These are phyloP conservation scores for Eupithecia subumbrata DNA, from an alignment of 2,888 invertebrate species.

Conservation along the genomic window DNA sequence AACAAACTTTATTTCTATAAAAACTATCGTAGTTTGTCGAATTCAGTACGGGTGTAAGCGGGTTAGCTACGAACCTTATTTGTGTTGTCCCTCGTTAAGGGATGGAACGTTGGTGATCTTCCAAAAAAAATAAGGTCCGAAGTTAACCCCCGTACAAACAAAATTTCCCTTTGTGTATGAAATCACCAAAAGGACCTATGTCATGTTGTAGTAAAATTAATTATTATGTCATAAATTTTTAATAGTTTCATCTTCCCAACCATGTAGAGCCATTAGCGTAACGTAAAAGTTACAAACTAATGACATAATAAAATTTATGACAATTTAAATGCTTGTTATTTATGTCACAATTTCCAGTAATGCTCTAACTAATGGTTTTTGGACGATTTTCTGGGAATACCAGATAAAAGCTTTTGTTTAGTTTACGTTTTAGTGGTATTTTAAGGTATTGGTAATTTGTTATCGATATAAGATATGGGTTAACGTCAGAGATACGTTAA, in stretches of 20 bases:
- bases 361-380: slow-evolving; percentile 38
- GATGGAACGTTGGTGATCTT: too few species aligned
- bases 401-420: slow-evolving; percentile 22
- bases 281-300: not conserved
- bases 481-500: slow-evolving; percentile 13
- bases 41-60: too few species aligned
- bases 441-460: slow-evolving; percentile 29
- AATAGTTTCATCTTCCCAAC: not conserved
- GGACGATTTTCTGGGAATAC: slow-evolving; percentile 29
- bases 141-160: too few species aligned
- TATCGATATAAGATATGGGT: slow-evolving; percentile 24
- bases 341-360: slow-evolving; percentile 26
- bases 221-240: not conserved
- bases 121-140: too few species aligned
- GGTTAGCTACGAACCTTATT: too few species aligned
- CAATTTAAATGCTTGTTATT: slow-evolving; percentile 36
- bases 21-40: too few species aligned
- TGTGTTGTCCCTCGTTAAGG: too few species aligned
- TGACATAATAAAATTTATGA: slow-evolving; percentile 18
- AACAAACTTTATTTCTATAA: too few species aligned
- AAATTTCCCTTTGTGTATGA: too few species aligned
- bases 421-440: slow-evolving; percentile 35
- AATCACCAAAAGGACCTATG: too few species aligned
- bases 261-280: not conserved
- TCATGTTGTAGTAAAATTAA: too few species aligned